Percentiles rank a stretch among this genome's conserved stretches.
These are phyloP conservation scores for Orthonyx spaldingii DNA, from an alignment of 2,113 vertebrate genomes.

Conservation along the genomic window DNA sequence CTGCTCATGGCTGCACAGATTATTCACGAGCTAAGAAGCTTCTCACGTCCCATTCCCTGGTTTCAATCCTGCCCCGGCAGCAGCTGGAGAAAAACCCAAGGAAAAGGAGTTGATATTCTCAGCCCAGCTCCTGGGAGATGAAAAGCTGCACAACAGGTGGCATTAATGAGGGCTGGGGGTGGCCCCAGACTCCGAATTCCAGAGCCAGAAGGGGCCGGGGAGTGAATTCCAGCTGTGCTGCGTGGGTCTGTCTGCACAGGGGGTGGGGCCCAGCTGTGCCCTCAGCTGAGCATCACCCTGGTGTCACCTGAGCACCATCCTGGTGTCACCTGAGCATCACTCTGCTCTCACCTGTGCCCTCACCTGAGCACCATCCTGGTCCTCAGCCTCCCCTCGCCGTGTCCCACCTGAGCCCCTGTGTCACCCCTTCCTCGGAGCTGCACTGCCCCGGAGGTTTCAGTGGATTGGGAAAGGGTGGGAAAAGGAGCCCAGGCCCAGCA, in stretches of 20 bases:
- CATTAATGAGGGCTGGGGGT: not conserved
- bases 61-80: conserved; percentile 13
- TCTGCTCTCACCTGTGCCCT: no score
- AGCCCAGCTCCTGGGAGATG: not conserved
- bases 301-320: not conserved
- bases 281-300: not conserved
- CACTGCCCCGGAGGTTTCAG: accelerated
- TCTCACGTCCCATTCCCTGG: not conserved
- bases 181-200: not conserved
- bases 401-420: not conserved
- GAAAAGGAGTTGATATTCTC: not conserved
- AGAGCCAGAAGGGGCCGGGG: not conserved
- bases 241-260: not conserved
- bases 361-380: not conserved
- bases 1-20: not conserved
- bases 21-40: conserved; percentile 1
- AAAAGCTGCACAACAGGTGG: not conserved
- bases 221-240: not conserved
- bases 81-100: not conserved
- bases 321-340: not conserved
- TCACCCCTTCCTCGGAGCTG: not conserved
- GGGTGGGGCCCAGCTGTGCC: accelerated
- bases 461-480: not conserved
- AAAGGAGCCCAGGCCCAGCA: not conserved
- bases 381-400: not conserved